These are phyloP conservation scores for Eriocheir sinensis DNA, from an alignment of 1,140 invertebrate genomes.

Conservation along the genomic window DNA sequence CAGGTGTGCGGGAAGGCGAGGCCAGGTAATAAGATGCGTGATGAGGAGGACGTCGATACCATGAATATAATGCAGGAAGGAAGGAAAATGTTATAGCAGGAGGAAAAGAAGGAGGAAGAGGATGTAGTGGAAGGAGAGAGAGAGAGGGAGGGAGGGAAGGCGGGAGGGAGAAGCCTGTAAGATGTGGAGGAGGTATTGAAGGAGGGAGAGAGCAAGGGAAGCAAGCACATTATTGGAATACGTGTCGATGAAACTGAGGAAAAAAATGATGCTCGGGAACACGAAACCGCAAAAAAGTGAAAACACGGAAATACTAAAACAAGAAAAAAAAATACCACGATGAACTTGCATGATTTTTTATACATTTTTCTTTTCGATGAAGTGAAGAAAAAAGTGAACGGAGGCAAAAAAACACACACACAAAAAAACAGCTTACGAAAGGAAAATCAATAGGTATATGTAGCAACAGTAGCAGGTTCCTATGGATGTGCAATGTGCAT, in stretches of 20 bases:
- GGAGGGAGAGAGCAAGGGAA: too few relatives aligned
- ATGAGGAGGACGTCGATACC: not conserved
- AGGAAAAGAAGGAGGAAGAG: not conserved
- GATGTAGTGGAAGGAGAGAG: not conserved
- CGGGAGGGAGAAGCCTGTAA: not conserved
- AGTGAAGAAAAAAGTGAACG: too few relatives aligned
- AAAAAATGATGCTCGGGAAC: not conserved
- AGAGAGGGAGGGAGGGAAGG: not conserved
- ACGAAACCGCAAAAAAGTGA: too few relatives aligned
- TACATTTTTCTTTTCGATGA: too few relatives aligned
- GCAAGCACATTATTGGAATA: conserved; percentile 15
- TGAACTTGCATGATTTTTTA: too few relatives aligned
- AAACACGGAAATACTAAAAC: too few relatives aligned
- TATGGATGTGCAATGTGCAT: too few relatives aligned
- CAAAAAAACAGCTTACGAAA: too few relatives aligned
- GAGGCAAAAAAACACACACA: too few relatives aligned
- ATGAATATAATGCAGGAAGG: not conserved
- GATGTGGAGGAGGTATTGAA: not conserved
- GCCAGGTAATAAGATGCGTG: not conserved
- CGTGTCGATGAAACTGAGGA: not conserved
- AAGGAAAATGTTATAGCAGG: not conserved
- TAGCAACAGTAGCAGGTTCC: too few relatives aligned
- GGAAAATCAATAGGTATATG: too few relatives aligned
- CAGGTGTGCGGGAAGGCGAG: not conserved
- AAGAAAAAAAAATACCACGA: too few relatives aligned